These are phyloP conservation scores for Coranthus polyacanthus DNA, from an alignment of 2,797 vertebrate species.

Conservation along the genomic window DNA sequence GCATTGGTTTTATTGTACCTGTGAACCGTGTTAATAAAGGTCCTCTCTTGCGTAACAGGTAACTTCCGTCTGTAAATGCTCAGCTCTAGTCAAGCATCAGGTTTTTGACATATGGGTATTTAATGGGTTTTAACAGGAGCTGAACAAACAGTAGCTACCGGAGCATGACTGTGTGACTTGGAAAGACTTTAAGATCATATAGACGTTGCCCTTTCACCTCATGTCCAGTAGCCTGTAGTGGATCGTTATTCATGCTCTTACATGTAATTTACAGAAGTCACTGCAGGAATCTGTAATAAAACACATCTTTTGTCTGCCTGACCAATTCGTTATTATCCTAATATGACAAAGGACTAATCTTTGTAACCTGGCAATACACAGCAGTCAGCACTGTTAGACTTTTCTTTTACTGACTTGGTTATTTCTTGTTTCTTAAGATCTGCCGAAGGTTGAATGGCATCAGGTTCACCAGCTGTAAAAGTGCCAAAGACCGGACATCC, in stretches of 20 bases:
- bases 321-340: background rate
- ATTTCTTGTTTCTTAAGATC: constrained; percentile 84
- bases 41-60: background rate
- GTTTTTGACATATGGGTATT: constrained; percentile 13
- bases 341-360: background rate
- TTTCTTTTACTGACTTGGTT: background rate
- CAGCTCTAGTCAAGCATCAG: background rate
- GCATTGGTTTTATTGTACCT: background rate
- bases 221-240: background rate
- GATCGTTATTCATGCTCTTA: background rate
- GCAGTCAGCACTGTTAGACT: background rate
- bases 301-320: background rate
- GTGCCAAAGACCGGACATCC: constrained; percentile 99
- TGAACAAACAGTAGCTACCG: constrained; percentile 8
- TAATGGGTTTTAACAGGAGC: constrained; percentile 9
- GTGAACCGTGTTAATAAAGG: background rate
- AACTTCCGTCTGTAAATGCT: background rate
- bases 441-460: constrained; percentile 96
- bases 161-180: constrained; percentile 30
- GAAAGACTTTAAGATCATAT: constrained; percentile 2
- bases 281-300: background rate
- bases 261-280: background rate
- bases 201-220: constrained; percentile 19
- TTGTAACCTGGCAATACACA: background rate
- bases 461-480: constrained; percentile 99